These are phyloP conservation scores for Drosophila falleni DNA, from an alignment of 2,888 invertebrate genomes.

Conservation along the genomic window DNA sequence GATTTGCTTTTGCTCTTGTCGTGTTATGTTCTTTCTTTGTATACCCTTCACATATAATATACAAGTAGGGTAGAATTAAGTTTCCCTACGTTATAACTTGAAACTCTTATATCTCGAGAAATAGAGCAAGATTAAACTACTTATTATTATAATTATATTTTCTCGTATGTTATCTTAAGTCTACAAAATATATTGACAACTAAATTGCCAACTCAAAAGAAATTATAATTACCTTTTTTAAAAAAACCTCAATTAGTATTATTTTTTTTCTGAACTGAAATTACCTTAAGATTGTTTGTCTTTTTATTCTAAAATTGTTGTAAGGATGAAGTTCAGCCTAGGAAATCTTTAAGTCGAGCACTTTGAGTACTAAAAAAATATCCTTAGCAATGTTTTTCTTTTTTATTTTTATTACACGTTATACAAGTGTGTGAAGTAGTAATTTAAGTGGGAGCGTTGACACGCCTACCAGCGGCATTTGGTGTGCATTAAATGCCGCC, in stretches of 20 bases:
- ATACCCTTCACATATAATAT: slow-evolving; percentile 20
- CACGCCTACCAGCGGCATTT: slow-evolving; percentile 70
- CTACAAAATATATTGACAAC: no score
- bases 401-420: slow-evolving; percentile 71
- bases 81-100: not conserved
- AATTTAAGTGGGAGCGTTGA: slow-evolving; percentile 74
- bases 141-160: no score
- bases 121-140: no score
- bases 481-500: slow-evolving; percentile 71
- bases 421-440: slow-evolving; percentile 80
- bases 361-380: not conserved
- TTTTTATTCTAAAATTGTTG: not conserved
- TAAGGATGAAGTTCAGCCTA: not conserved
- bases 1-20: slow-evolving; percentile 59
- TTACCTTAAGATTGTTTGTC: not conserved
- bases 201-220: no score
- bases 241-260: no score
- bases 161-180: no score
- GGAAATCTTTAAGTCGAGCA: not conserved
- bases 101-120: not conserved
- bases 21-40: slow-evolving; percentile 37
- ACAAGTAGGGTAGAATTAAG: not conserved
- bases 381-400: slow-evolving; percentile 18
- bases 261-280: no score
- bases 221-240: no score